Evolutionary conservation across 2,888 invertebrate species (phyloP).

Genomic region (Leucoma salicis): DNA sequence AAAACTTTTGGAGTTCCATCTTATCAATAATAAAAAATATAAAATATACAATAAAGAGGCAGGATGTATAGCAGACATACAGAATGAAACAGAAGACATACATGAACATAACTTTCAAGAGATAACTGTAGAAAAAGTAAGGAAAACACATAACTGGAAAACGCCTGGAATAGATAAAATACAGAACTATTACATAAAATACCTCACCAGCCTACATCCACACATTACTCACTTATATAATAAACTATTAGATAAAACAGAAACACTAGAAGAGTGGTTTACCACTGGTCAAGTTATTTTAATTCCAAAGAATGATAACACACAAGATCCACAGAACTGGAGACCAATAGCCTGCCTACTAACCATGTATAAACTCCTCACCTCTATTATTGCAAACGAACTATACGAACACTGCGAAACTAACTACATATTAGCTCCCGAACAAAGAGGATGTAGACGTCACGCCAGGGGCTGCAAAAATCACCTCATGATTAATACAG

Average conservation of each 20-base stretch:
- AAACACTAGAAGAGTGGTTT: slow-evolving; percentile 8
- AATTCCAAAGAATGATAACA: slow-evolving; percentile 1
- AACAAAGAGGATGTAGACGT: neutral
- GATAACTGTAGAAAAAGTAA: neutral
- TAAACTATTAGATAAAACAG: too few relatives aligned
- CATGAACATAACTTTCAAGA: too few relatives aligned
- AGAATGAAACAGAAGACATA: neutral
- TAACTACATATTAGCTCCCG: neutral
- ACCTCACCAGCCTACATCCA: neutral
- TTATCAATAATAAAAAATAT: slow-evolving; percentile 1
- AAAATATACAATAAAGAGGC: slow-evolving; percentile 1
- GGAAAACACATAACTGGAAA: slow-evolving; percentile 2
- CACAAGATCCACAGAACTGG: slow-evolving; percentile 1
- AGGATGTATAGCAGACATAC: neutral
- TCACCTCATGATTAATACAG: too few relatives aligned
- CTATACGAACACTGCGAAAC: neutral
- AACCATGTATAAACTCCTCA: neutral
- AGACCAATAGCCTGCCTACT: slow-evolving; percentile 1
- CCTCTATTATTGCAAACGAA: neutral
- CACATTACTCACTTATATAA: neutral
- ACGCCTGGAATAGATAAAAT: neutral
- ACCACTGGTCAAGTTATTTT: slow-evolving; percentile 10
- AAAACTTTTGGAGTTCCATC: neutral
- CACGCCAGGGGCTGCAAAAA: slow-evolving; percentile 10
- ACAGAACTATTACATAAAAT: too few relatives aligned